Evolutionary conservation across 1,140 invertebrate species (phyloP).

Genomic region (Arctopsyche grandis): DNA sequence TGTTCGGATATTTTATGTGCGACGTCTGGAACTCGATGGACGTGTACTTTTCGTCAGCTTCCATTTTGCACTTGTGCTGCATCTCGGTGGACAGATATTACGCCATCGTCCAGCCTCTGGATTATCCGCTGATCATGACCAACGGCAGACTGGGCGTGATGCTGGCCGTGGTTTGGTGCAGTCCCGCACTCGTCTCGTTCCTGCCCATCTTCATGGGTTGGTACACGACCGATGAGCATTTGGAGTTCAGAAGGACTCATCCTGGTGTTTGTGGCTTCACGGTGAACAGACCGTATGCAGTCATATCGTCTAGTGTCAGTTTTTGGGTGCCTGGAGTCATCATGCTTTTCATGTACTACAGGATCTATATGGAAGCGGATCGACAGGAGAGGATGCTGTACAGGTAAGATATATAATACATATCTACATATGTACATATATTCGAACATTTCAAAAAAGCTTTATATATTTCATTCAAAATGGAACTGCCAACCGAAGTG

Average conservation of each 20-base stretch:
- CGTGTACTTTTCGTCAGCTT: conserved; percentile 93
- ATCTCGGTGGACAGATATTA: conserved; percentile 91
- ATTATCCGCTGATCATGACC: conserved; percentile 91
- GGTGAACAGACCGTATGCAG: conserved; percentile 90
- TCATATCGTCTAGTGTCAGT: conserved; percentile 91
- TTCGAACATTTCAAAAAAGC: not conserved
- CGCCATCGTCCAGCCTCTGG: conserved; percentile 88
- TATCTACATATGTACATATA: not conserved
- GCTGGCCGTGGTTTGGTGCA: conserved; percentile 90
- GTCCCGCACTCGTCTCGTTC: conserved; percentile 92
- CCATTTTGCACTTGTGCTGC: conserved; percentile 91
- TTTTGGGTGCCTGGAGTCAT: conserved; percentile 96
- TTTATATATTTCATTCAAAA: not conserved
- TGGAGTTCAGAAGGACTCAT: conserved; percentile 74
- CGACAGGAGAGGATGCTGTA: conserved; percentile 91
- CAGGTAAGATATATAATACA: conserved; percentile 69
- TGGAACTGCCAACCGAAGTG: too few relatives aligned
- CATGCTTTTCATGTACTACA: conserved; percentile 94
- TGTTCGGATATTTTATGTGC: conserved; percentile 92
- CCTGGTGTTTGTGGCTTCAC: conserved; percentile 86
- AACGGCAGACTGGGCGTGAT: conserved; percentile 78
- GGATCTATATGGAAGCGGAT: conserved; percentile 91
- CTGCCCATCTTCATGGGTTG: conserved; percentile 94
- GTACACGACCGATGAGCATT: conserved; percentile 88
- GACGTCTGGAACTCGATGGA: conserved; percentile 96